Base-by-base conservation (phyloP, 1,140 invertebrate genomes). In the Pteromalus puparum region DNA sequence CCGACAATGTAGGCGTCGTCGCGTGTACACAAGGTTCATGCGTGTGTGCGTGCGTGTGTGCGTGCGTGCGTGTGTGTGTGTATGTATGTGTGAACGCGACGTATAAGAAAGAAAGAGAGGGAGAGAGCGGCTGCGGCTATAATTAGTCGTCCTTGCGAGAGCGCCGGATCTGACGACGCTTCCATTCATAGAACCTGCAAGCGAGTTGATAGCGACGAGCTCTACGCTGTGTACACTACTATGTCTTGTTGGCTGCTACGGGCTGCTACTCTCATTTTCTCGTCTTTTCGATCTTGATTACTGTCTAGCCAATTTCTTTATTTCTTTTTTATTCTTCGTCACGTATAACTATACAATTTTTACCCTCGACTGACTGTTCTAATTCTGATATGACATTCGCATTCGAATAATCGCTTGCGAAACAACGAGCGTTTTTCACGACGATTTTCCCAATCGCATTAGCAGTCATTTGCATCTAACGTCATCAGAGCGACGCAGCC, bases 61-160 rank as follows among this genome's bases (percentile, higher is more conserved):
- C 21, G 9, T 53, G 75, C 15, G 46, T n/a, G n/a, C 61, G 46
- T 77, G 46, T 2, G 72, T n/a, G n/a, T n/a, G n/a, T n/a, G n/a
- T n/a, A n/a, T n/a, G n/a, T n/a, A n/a, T n/a, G n/a, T n/a, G n/a
- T n/a, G n/a, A 1, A 70, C 18, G 10, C 13, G 65, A 24, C 65
- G 65, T 48, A 48, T n/a, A n/a, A n/a, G n/a, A 61, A 7, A 70
- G 26, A 24, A 70, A 13, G 61, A 73, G n/a, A 26, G 18, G 12
- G 65, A 48, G 28, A 34, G 76, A 65, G 76, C 42, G n/a, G 81
- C 84, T 86, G 87, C 86, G 73, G 87, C 89, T 92, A 92, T 90
- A 92, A 92, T 92, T 92, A 92, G 90, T 89, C 87, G 91, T 90
- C 90, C 91, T 92, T 92, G 90, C 90, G 85, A 89, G 89, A 78